Conservation (phyloP, 2,113 vertebrate genomes). For the Rafetus swinhoei region DNA sequence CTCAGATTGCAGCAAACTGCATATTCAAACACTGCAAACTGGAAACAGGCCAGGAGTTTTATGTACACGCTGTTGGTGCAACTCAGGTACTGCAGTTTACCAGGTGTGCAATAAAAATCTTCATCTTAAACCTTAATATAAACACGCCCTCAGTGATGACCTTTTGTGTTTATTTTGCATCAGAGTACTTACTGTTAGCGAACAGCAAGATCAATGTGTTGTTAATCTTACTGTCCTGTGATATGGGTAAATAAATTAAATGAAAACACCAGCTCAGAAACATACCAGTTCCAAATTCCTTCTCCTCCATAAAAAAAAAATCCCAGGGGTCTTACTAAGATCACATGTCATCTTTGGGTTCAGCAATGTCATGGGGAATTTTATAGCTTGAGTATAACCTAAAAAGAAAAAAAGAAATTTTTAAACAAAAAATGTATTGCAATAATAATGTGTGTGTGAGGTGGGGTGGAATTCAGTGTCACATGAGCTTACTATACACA, state of each 20-base stretch:
- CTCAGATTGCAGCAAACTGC: too few relatives aligned
- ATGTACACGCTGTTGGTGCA: too few relatives aligned
- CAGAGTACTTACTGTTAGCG: neutral
- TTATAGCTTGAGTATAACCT: neutral
- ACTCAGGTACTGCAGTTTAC: too few relatives aligned
- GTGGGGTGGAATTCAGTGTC: neutral
- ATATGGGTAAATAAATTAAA: neutral
- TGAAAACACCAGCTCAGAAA: neutral
- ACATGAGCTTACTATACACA: neutral
- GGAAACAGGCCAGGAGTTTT: too few relatives aligned
- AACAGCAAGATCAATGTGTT: neutral
- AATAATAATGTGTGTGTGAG: neutral
- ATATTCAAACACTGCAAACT: too few relatives aligned
- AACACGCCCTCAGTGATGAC: too few relatives aligned
- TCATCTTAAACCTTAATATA: too few relatives aligned
- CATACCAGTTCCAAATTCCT: neutral
- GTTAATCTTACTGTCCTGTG: neutral
- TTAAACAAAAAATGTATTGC: slow-evolving; percentile 13
- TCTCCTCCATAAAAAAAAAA: neutral
- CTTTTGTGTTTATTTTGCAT: rapidly evolving
- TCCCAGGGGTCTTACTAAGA: neutral
- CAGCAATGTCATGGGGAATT: neutral
- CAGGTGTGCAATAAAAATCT: too few relatives aligned
- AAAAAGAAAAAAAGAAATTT: slow-evolving; percentile 19
- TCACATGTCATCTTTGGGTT: neutral